phyloP scores from a whole-genome alignment of 1,140 invertebrate species.

The Drosophila navojoa region DNA sequence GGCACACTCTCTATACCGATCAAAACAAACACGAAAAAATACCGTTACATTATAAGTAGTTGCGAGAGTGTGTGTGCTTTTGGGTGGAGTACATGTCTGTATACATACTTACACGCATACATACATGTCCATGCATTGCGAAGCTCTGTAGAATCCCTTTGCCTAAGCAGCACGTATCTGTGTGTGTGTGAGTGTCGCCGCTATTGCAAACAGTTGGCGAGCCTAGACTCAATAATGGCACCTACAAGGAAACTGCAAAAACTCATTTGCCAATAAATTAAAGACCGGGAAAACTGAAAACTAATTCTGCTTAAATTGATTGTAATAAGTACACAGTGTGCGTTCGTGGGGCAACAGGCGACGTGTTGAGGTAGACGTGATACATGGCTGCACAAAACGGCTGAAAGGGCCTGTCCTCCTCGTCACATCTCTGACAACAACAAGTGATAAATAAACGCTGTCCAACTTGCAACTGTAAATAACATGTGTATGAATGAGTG shows the following conservation, averaged over 20 bases:
- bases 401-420: not conserved
- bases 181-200: slow-evolving; percentile 7
- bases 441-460: slow-evolving; percentile 39
- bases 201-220: slow-evolving; percentile 18
- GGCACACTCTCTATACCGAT: slow-evolving; percentile 23
- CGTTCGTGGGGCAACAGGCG: slow-evolving; percentile 1
- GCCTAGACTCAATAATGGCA: slow-evolving; percentile 4
- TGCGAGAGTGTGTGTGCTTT: slow-evolving; percentile 10
- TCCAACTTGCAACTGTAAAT: slow-evolving; percentile 19
- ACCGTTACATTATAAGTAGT: slow-evolving; percentile 47
- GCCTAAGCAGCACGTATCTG: slow-evolving; percentile 4
- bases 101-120: not conserved
- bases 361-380: not conserved
- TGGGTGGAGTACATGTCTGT: slow-evolving; percentile 37
- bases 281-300: slow-evolving; percentile 3
- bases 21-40: slow-evolving; percentile 54
- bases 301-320: slow-evolving; percentile 7
- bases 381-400: slow-evolving; percentile 5
- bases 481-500: not conserved
- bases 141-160: slow-evolving; percentile 34
- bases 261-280: slow-evolving; percentile 13
- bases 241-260: not conserved
- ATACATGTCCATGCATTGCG: not conserved
- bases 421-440: not conserved
- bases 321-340: not conserved